These are phyloP conservation scores for Pollenia angustigena DNA, from an alignment of 2,888 invertebrate species.

Conservation along the genomic window DNA sequence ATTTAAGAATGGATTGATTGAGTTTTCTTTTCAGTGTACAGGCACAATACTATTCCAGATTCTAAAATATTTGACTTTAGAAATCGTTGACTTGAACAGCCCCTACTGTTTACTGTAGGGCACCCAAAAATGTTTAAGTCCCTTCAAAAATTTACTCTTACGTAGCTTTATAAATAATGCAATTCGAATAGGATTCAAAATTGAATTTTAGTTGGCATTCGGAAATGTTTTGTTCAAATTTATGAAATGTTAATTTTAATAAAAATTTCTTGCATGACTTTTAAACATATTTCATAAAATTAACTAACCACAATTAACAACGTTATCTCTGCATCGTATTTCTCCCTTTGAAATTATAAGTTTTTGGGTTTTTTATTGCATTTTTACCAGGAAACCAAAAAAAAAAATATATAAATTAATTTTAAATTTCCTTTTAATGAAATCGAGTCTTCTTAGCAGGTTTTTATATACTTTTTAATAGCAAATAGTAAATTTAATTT, in stretches of 20 bases:
- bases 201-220: constrained; percentile 25
- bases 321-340: constrained; percentile 19
- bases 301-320: constrained; percentile 77
- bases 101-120: too few species aligned
- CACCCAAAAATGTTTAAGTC: too few species aligned
- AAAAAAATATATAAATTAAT: neutral
- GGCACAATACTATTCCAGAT: too few species aligned
- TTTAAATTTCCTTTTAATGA: constrained; percentile 16
- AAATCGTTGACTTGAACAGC: too few species aligned
- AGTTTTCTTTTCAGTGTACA: too few species aligned
- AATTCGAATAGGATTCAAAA: constrained; percentile 12
- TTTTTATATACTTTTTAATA: constrained; percentile 30
- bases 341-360: neutral
- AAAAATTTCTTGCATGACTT: constrained; percentile 72
- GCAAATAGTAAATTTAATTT: neutral
- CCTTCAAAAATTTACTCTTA: too few species aligned
- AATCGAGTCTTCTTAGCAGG: constrained; percentile 42
- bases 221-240: constrained; percentile 40
- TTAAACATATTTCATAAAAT: constrained; percentile 77
- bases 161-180: too few species aligned
- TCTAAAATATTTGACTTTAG: too few species aligned
- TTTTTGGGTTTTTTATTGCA: constrained; percentile 4
- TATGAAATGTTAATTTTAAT: constrained; percentile 59
- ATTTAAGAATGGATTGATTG: too few species aligned
- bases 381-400: neutral